Base-by-base conservation (phyloP, 2,113 vertebrate genomes). In the Equus quagga region DNA sequence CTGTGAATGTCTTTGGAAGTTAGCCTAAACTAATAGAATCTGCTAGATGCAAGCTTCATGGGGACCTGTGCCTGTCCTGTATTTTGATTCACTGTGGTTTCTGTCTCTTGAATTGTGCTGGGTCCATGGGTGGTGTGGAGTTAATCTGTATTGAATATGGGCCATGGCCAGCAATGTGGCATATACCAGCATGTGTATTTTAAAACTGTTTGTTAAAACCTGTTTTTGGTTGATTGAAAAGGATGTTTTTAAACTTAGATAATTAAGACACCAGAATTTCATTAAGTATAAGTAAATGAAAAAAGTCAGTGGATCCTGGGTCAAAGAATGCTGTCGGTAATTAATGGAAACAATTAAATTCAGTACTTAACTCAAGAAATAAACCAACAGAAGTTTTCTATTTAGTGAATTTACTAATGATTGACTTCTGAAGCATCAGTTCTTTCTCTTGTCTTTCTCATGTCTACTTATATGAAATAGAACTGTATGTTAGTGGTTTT, bases 401-500 rank as follows among this genome's bases (percentile, higher is more conserved):
- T 65, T 85, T 69, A 44, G 56, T 83, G 60, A 76, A 72, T 76
- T 81, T 56, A 28, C 36, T 36, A 26, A 79, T 76, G 82, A 33
- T 80, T 96, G 36, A 73, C 89, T 90, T 84, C 69, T 70, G 70
- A 79, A 72, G 21, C 46, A 46, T 80, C n/a, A 12, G 18, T 67
- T 78, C 8, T 54, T 94, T 91, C 21, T 87, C 28, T 49, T 73
- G 65, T 31, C n/a, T 73, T 36, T n/a, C 24, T 24, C 18, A 11
- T 13, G 3, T 51, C 14, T 83, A 5, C 36, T 84, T 31, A 72
- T 36, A 12, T 86, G 69, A 82, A 93, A 69, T 76, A 44, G 26
- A 92, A 54, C 60, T 83, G 4, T 90, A 46, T 83, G 81, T 91
- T 87, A 91, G 31, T n/a, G 41, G 4, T 89, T 91, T 85, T 79